Base-by-base conservation (phyloP, 1,140 invertebrate genomes). In the Zaprionus nigranus region DNA sequence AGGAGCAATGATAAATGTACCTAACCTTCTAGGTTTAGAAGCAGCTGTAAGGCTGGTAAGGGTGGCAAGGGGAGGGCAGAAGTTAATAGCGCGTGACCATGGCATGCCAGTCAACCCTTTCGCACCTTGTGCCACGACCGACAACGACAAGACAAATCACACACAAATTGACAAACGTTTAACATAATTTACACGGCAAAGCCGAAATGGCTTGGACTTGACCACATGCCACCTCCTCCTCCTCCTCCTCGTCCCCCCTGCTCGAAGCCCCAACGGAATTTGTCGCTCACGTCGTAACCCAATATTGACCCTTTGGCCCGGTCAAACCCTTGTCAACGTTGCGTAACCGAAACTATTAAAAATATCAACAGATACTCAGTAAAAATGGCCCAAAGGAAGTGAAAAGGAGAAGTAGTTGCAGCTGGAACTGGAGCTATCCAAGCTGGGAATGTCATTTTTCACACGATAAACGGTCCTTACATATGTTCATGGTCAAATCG, bases 401-500 rank as follows among this genome's bases (percentile, higher is more conserved):
- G 24, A 66, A 34, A 1, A 15, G 34, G 22, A 53, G 46, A 57
- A 62, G 58, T 43, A 30, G 64, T 34, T 49, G 58, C 26, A 38
- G 54, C 61, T 38, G 13, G 49, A 75, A 80, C 84, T n/a, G 67
- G 56, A 66, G 80, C 64, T 64, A 56, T 65, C 38, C 38, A 49
- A 17, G 15, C 26, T 26, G 26, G 40, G 62, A 72, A 65, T 71
- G 72, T 78, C 86, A 86, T 90, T 90, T 90, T 91, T 91, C 82
- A 87, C 82, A 87, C 82, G 82, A 58, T 80, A 66, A 73, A 65
- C 66, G 68, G 70, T 51, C 59, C 63, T 77, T 67, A 88, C 87
- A 91, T 91, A 87, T 91, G 87, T 87, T 87, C 82, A 88, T 92
- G 91, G 86, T 92, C 91, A 92, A 92, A 92, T 92, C 90, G 90